Evolutionary conservation across 2,888 invertebrate genomes (phyloP).

Genomic region (Hofmannophila pseudospretella): DNA sequence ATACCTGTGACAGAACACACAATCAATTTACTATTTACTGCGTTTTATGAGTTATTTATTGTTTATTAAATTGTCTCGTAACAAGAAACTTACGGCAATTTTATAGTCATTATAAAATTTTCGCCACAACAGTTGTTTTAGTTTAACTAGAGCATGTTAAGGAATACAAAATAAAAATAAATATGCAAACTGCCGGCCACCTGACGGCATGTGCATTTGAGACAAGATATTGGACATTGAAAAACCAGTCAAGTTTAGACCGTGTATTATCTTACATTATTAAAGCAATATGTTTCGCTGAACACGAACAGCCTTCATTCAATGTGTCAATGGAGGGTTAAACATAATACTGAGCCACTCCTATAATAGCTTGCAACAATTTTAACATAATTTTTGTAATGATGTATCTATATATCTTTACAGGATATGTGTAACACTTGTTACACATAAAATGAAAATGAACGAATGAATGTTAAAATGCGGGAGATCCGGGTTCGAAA

Average conservation of each 20-base stretch:
- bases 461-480: no score
- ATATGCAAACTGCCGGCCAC: constrained; percentile 40
- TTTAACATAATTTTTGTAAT: constrained; percentile 1
- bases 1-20: constrained; percentile 17
- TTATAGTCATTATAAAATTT: constrained; percentile 28
- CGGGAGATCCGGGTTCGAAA: no score
- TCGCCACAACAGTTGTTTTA: constrained; percentile 22
- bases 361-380: not conserved
- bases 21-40: constrained; percentile 4
- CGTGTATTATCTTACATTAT: constrained; percentile 55
- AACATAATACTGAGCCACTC: constrained; percentile 4
- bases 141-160: constrained; percentile 30
- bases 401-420: no score
- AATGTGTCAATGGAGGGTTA: constrained; percentile 21
- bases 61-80: constrained; percentile 1
- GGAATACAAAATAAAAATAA: constrained; percentile 40
- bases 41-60: constrained; percentile 8
- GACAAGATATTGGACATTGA: constrained; percentile 35
- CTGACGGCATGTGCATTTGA: constrained; percentile 47
- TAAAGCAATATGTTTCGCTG: constrained; percentile 31
- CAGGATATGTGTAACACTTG: no score
- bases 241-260: constrained; percentile 45
- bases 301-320: constrained; percentile 22
- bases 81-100: constrained; percentile 16
- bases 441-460: no score